These are phyloP conservation scores for Thryonomys swinderianus DNA, from an alignment of 2,113 vertebrate species.

Conservation along the genomic window DNA sequence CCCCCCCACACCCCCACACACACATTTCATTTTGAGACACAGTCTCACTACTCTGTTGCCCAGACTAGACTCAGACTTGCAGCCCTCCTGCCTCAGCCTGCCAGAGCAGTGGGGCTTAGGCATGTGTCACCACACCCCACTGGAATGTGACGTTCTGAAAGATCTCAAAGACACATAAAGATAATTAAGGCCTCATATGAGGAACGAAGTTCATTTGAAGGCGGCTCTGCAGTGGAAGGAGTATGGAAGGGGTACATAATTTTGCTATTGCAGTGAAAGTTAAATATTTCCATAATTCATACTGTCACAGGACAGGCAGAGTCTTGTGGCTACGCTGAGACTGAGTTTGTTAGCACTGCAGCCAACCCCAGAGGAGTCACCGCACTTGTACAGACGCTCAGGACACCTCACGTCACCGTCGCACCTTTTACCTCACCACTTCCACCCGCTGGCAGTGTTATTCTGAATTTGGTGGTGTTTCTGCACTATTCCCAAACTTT, in stretches of 20 bases:
- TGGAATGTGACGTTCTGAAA: neutral
- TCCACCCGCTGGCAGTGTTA: neutral
- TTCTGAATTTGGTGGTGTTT: neutral
- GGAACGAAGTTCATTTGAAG: neutral
- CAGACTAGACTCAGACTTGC: neutral
- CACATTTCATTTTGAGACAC: neutral
- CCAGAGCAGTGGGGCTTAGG: neutral
- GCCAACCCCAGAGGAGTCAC: neutral
- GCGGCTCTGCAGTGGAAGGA: neutral
- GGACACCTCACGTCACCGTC: neutral
- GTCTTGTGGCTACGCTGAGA: no score
- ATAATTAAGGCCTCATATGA: conserved; percentile 13
- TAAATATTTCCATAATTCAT: neutral
- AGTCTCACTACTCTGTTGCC: neutral
- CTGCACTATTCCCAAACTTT: neutral
- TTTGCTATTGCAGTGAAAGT: neutral
- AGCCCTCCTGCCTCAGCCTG: neutral
- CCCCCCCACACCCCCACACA: neutral
- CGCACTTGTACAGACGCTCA: neutral
- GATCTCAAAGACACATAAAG: neutral
- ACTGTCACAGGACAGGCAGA: neutral
- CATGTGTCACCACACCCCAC: neutral
- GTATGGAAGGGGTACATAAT: neutral
- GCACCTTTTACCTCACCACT: neutral
- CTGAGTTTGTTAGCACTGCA: neutral